Evolutionary conservation across 2,888 invertebrate species (phyloP).

Genomic region (Frankliniella intonsa): DNA sequence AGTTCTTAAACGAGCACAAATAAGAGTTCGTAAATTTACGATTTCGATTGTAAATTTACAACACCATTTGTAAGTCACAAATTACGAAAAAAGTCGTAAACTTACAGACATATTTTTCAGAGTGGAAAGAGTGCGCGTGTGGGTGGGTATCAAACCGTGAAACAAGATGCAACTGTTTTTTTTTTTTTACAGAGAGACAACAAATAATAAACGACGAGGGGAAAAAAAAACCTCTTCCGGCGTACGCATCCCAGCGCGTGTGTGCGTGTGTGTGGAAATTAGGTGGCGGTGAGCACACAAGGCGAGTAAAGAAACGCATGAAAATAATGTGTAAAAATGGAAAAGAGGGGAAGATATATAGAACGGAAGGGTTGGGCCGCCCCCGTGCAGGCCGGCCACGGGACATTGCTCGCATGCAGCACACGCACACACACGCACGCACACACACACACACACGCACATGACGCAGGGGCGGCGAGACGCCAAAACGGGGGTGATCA

Average conservation of each 20-base stretch:
- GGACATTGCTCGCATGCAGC: slow-evolving; percentile 12
- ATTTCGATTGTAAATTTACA: too few relatives aligned
- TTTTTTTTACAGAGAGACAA: neutral
- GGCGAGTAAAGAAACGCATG: neutral
- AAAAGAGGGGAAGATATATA: slow-evolving; percentile 3
- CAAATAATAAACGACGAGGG: neutral
- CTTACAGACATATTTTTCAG: too few relatives aligned
- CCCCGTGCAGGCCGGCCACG: slow-evolving; percentile 6
- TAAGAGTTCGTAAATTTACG: too few relatives aligned
- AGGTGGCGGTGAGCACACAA: neutral
- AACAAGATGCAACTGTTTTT: neutral
- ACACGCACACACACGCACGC: neutral
- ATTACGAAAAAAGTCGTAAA: too few relatives aligned
- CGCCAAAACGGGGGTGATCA: slow-evolving; percentile 23
- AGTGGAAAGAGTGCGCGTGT: too few relatives aligned
- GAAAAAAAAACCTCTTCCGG: neutral
- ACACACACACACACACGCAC: neutral
- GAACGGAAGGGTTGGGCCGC: neutral
- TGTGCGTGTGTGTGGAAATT: neutral
- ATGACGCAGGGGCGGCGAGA: neutral
- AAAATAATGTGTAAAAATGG: neutral
- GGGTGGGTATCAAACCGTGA: too few relatives aligned
- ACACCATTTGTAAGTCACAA: too few relatives aligned
- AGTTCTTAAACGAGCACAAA: too few relatives aligned
- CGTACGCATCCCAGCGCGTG: neutral